Evolutionary conservation across 2,797 vertebrate genomes (phyloP).

Genomic region (Delichon dasypus): DNA sequence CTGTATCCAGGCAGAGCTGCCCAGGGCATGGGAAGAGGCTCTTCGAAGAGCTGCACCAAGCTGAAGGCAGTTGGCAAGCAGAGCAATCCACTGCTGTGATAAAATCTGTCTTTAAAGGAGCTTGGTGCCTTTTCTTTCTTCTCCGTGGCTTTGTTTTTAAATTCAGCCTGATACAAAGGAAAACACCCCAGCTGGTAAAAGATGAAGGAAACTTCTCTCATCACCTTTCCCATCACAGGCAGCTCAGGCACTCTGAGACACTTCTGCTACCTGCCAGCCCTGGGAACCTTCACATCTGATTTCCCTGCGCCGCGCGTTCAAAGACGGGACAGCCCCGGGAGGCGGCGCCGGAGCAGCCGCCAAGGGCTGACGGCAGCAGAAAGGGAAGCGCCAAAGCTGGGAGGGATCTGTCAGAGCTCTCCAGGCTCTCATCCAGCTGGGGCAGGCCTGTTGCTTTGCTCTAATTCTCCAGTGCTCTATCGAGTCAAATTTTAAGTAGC

Average conservation of each 20-base stretch:
- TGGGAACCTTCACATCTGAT: not conserved
- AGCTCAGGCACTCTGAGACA: not conserved
- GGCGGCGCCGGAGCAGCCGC: not conserved
- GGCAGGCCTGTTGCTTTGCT: not conserved
- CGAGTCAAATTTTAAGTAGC: not conserved
- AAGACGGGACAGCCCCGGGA: not conserved
- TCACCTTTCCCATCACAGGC: not conserved
- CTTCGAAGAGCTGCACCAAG: not conserved
- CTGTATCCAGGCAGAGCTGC: not conserved
- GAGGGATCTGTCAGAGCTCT: not conserved
- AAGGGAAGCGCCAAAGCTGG: not conserved
- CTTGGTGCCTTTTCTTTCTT: not conserved
- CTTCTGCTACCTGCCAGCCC: not conserved
- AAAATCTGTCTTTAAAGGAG: not conserved
- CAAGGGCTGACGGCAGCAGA: not conserved
- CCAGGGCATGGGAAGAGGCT: not conserved
- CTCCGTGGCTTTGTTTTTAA: not conserved
- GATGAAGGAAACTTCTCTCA: conserved; percentile 19
- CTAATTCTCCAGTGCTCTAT: not conserved
- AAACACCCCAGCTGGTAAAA: not conserved
- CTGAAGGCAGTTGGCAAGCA: not conserved
- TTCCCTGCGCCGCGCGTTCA: not conserved
- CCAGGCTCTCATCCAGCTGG: conserved; percentile 28
- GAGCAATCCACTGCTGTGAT: not conserved
- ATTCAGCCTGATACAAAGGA: not conserved